phyloP scores from a whole-genome alignment of 2,888 invertebrate genomes.

The Heliconius hortense region DNA sequence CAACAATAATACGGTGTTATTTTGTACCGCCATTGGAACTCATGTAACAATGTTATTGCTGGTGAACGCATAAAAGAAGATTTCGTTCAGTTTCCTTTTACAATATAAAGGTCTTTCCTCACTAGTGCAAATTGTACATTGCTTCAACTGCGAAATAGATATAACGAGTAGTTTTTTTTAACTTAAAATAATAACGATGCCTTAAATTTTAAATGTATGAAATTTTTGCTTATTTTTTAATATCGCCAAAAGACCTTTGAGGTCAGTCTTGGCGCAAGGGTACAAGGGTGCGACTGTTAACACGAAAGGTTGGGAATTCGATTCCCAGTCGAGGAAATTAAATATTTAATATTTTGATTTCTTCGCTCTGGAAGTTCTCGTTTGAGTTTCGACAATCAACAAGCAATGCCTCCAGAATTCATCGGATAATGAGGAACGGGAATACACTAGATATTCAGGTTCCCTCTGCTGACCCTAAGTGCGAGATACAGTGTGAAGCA shows the following conservation, averaged over 20 bases:
- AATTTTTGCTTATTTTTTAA: neutral
- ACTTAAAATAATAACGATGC: neutral
- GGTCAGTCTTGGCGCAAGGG: neutral
- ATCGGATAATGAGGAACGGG: neutral
- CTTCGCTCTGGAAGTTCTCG: neutral
- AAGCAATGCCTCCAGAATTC: no score
- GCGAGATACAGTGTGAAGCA: neutral
- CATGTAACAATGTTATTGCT: constrained; percentile 17
- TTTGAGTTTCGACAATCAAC: neutral
- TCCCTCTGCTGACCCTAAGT: neutral
- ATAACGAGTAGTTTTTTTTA: neutral
- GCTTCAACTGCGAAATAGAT: constrained; percentile 7
- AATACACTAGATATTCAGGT: neutral
- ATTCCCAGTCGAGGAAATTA: neutral
- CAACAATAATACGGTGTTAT: constrained; percentile 1
- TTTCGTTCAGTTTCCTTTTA: constrained; percentile 13
- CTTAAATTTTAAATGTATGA: neutral
- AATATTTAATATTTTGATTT: neutral
- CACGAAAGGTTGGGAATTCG: neutral
- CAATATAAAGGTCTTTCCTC: constrained; percentile 10
- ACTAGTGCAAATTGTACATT: neutral
- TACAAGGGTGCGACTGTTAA: neutral
- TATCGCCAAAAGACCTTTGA: neutral
- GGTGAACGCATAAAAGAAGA: constrained; percentile 16
- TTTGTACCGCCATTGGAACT: neutral